A percentile compares a stretch with the other conserved stretches of the same genome.
phyloP scores from a whole-genome alignment of 2,888 invertebrate species.

The Acanthosoma haemorrhoidale region DNA sequence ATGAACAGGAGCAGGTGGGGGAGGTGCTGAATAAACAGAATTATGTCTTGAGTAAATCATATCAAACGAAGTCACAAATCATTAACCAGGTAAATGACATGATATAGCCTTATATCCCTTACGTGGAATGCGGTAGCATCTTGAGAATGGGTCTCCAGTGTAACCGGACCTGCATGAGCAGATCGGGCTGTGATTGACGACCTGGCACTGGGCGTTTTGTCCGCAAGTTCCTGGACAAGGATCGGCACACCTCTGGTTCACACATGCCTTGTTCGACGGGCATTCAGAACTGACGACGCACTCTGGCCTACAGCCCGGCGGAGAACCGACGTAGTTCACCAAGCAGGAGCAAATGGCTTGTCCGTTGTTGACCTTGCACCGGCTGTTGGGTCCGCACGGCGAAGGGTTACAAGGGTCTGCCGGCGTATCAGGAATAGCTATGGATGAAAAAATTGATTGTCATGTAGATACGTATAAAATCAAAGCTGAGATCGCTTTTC shows the following conservation, averaged over 20 bases:
- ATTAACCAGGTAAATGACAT: not conserved
- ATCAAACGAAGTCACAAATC: no score
- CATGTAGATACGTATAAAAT: not conserved
- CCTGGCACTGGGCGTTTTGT: constrained; percentile 64
- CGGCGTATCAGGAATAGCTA: constrained; percentile 40
- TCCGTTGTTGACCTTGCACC: constrained; percentile 65
- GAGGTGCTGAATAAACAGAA: constrained; percentile 26
- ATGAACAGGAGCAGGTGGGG: constrained; percentile 33
- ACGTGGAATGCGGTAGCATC: constrained; percentile 50
- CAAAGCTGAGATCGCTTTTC: not conserved
- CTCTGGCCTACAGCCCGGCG: constrained; percentile 67
- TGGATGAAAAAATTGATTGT: not conserved
- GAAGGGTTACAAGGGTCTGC: constrained; percentile 64
- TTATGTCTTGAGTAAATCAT: no score
- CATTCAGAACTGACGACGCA: constrained; percentile 69
- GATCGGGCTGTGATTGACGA: constrained; percentile 66
- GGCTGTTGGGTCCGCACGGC: constrained; percentile 77
- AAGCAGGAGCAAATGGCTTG: constrained; percentile 68
- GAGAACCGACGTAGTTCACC: constrained; percentile 58
- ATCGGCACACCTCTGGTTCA: constrained; percentile 63
- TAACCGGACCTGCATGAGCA: constrained; percentile 59
- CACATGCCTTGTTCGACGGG: constrained; percentile 59
- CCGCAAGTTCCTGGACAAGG: constrained; percentile 71
- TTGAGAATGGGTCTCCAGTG: constrained; percentile 62
- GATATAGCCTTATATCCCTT: not conserved